A percentile compares a stretch with the other conserved stretches of the same genome.
Conservation (phyloP, 2,113 vertebrate genomes). For the Passer montanus region DNA sequence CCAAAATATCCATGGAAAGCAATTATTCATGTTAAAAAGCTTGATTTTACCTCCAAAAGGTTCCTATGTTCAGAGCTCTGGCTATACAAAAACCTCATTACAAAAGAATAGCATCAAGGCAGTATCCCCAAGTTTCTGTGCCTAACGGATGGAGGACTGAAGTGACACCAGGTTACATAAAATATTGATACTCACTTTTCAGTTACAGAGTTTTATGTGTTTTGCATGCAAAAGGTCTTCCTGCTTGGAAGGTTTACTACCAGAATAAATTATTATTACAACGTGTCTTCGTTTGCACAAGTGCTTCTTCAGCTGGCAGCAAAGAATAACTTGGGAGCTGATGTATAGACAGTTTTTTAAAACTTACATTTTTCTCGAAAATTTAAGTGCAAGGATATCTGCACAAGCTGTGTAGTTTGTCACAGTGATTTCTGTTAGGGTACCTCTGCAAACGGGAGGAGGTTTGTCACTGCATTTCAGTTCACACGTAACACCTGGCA, state of each 20-base stretch:
- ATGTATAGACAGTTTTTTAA: accelerated
- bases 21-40: not conserved
- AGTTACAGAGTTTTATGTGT: not conserved
- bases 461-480: not conserved
- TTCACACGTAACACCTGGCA: not conserved
- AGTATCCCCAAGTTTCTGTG: not conserved
- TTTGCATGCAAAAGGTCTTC: not conserved
- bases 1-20: not conserved
- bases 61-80: not conserved
- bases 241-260: not conserved
- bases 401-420: not conserved
- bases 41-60: not conserved
- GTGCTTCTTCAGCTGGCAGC: not conserved
- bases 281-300: not conserved
- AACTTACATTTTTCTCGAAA: not conserved
- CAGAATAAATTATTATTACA: not conserved
- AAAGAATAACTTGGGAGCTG: not conserved
- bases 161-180: not conserved
- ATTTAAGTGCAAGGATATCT: not conserved
- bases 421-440: not conserved
- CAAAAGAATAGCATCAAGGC: not conserved
- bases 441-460: not conserved
- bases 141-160: accelerated
- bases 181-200: not conserved
- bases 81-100: not conserved